Conservation (phyloP, 2,797 vertebrate genomes). For the Carduelis carduelis region DNA sequence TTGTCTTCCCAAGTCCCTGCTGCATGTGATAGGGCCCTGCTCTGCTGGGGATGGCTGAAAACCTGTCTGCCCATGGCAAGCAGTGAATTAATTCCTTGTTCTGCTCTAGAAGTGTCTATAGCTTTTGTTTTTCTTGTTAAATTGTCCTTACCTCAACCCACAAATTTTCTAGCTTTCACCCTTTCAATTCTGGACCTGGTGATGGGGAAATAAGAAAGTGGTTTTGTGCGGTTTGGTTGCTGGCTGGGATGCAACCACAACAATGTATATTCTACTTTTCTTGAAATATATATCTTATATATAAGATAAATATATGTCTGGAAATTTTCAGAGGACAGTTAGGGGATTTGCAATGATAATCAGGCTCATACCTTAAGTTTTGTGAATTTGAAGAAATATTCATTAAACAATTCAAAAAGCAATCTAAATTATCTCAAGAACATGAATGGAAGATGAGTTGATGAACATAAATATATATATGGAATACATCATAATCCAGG, state of each 20-base stretch:
- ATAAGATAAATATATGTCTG: not conserved
- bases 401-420: not conserved
- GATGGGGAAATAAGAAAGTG: not conserved
- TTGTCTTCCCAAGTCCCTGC: not conserved
- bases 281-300: not conserved
- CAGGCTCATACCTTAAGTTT: not conserved
- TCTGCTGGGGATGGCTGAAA: not conserved
- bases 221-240: not conserved
- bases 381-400: not conserved
- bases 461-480: not conserved
- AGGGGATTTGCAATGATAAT: not conserved
- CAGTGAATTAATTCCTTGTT: not conserved
- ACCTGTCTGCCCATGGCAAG: not conserved
- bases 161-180: not conserved
- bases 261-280: not conserved
- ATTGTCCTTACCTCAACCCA: not conserved
- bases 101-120: not conserved
- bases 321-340: not conserved
- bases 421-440: not conserved
- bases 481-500: not conserved
- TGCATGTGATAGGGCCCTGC: fast-evolving
- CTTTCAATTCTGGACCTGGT: not conserved
- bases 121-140: not conserved
- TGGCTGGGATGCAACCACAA: not conserved
- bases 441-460: not conserved